Percentiles rank a stretch among this genome's conserved stretches.
Conservation (phyloP, 2,888 invertebrate genomes). For the Balanococcus diminutus region DNA sequence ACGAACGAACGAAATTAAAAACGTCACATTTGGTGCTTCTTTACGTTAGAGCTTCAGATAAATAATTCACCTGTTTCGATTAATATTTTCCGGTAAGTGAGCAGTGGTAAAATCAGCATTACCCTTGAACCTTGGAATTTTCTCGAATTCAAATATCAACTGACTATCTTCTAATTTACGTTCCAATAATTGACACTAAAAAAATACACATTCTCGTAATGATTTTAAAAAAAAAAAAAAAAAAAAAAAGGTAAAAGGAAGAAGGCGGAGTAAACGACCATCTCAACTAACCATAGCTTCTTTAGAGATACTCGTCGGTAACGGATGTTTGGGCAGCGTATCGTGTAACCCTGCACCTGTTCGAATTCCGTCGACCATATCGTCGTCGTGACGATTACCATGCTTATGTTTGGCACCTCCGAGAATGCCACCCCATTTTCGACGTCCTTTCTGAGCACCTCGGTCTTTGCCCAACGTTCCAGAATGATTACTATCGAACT, state of each 20-base stretch:
- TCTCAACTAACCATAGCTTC: conserved; percentile 73
- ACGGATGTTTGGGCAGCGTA: conserved; percentile 57
- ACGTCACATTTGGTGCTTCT: neutral
- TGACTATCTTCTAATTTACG: conserved; percentile 75
- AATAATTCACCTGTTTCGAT: conserved; percentile 61
- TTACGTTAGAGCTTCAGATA: no score
- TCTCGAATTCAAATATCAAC: conserved; percentile 83
- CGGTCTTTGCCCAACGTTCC: conserved; percentile 72
- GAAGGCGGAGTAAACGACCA: neutral
- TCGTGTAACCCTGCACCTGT: conserved; percentile 53
- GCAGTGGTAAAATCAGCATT: conserved; percentile 76
- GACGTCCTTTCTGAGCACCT: conserved; percentile 63
- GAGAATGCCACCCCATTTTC: conserved; percentile 66
- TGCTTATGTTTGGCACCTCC: conserved; percentile 63
- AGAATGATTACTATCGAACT: conserved; percentile 63
- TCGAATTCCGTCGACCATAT: conserved; percentile 44
- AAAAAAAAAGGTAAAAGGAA: neutral
- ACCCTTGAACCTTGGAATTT: conserved; percentile 73
- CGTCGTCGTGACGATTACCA: conserved; percentile 54
- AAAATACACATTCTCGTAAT: neutral
- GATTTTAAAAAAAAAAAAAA: no score
- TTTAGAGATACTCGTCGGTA: conserved; percentile 76
- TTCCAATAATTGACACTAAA: conserved; percentile 70
- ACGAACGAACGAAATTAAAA: conserved; percentile 61
- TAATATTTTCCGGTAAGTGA: conserved; percentile 70